These are phyloP conservation scores for Eupithecia exiguata DNA, from an alignment of 2,888 invertebrate species.

Conservation along the genomic window DNA sequence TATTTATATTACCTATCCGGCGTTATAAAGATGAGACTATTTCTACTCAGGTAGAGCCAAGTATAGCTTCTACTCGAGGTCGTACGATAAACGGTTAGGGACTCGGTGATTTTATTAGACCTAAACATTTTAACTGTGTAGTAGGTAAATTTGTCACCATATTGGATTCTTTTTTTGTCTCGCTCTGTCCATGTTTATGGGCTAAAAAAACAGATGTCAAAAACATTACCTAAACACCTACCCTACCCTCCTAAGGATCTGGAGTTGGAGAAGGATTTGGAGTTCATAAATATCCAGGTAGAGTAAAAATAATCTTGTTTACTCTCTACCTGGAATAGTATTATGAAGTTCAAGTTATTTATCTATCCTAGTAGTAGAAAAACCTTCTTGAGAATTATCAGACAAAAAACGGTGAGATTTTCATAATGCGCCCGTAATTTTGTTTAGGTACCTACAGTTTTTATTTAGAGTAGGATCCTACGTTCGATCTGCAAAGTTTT, in stretches of 20 bases:
- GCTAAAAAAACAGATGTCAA: neutral
- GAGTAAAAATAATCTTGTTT: neutral
- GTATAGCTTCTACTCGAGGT: neutral
- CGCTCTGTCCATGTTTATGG: too few relatives aligned
- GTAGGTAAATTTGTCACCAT: too few relatives aligned
- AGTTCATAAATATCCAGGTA: neutral
- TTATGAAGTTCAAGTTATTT: neutral
- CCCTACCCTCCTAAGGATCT: neutral
- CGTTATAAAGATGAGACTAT: constrained; percentile 5
- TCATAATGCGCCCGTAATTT: neutral
- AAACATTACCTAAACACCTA: neutral
- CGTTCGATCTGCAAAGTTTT: constrained; percentile 22
- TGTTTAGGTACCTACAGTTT: constrained; percentile 7
- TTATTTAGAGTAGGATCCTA: constrained; percentile 23
- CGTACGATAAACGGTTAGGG: neutral
- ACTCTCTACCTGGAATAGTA: neutral
- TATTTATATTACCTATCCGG: constrained; percentile 14
- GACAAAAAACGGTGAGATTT: neutral
- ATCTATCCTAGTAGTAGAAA: neutral
- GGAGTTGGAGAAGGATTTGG: neutral
- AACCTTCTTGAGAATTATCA: neutral
- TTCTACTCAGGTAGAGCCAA: neutral
- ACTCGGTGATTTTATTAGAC: neutral
- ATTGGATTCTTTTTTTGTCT: too few relatives aligned
- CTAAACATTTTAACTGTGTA: neutral